phyloP scores from a whole-genome alignment of 1,140 invertebrate species.

The Zophobas morio region DNA sequence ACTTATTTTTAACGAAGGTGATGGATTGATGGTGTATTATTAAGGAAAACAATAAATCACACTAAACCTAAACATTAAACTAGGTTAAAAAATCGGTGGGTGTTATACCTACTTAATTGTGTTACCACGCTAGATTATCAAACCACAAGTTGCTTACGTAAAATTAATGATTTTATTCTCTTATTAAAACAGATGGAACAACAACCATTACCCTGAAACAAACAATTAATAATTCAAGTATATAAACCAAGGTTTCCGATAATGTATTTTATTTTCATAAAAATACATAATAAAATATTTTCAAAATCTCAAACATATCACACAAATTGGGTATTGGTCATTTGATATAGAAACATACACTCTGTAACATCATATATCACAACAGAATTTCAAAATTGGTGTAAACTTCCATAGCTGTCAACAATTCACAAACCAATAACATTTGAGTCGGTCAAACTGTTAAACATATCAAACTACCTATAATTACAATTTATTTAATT shows the following conservation, averaged over 20 bases:
- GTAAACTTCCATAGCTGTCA: slow-evolving; percentile 1
- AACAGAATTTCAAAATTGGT: slow-evolving; percentile 21
- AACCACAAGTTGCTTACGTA: no score
- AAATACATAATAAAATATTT: slow-evolving; percentile 46
- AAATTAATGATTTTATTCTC: no score
- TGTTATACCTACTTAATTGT: no score
- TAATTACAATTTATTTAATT: slow-evolving; percentile 1
- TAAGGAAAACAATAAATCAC: no score
- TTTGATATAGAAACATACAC: slow-evolving; percentile 2
- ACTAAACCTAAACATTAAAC: no score
- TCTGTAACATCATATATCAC: slow-evolving; percentile 14
- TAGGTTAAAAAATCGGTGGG: no score
- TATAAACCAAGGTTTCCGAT: not conserved
- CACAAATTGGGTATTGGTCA: slow-evolving; percentile 5
- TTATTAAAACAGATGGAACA: no score
- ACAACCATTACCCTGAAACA: no score
- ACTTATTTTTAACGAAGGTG: no score
- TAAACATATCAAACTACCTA: not conserved
- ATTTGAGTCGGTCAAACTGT: not conserved
- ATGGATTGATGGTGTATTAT: no score
- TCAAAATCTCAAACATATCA: slow-evolving; percentile 38
- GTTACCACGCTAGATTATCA: no score
- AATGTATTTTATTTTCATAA: slow-evolving; percentile 40
- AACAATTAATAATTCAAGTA: no score
- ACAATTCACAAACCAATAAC: not conserved